A percentile compares a stretch with the other conserved stretches of the same genome.
These are phyloP conservation scores for Tenrec ecaudatus DNA, from an alignment of 2,113 vertebrate genomes.

Conservation along the genomic window DNA sequence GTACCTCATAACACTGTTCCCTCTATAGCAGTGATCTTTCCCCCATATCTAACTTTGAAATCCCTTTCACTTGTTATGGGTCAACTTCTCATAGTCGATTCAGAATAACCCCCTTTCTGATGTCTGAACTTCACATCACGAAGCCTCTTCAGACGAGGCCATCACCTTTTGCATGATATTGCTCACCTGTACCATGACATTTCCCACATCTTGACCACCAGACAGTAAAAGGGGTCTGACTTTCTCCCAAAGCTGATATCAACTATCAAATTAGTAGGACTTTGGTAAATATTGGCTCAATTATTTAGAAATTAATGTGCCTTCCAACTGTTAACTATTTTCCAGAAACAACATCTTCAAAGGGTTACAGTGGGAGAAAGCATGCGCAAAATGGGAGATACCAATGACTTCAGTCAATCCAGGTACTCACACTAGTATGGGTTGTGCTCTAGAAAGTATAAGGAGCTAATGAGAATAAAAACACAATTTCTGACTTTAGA, in stretches of 20 bases:
- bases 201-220: neutral
- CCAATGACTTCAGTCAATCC: neutral
- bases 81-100: neutral
- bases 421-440: neutral
- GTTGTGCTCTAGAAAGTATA: neutral
- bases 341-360: neutral
- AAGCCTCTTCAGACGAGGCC: neutral
- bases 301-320: constrained; percentile 20
- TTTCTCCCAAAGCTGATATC: neutral
- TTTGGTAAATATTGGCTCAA: constrained; percentile 40
- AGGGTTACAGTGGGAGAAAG: neutral
- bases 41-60: neutral
- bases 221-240: neutral
- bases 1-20: neutral
- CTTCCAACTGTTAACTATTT: neutral
- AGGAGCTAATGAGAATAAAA: constrained; percentile 3
- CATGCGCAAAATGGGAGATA: neutral
- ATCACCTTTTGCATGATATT: neutral
- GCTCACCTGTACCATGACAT: neutral
- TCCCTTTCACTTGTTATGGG: neutral
- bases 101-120: constrained; percentile 26
- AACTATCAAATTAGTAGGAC: neutral
- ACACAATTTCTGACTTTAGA: neutral
- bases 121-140: neutral
- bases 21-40: neutral